Conservation (phyloP, 2,888 invertebrate genomes). For the Drosophila rellima region DNA sequence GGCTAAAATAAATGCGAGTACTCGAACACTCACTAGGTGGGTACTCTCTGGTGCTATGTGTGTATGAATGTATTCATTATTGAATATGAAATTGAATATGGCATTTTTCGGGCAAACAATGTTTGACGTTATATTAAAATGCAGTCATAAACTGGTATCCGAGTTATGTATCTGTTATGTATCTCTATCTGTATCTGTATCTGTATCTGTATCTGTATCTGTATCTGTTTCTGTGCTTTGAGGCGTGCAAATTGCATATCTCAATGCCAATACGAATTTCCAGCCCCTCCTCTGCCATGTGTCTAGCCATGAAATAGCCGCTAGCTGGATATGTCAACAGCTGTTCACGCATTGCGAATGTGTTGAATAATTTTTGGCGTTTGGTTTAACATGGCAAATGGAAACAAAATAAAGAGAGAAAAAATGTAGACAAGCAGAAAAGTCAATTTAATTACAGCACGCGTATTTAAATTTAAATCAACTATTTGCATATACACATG, state of each 20-base stretch:
- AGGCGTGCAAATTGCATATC: conserved; percentile 71
- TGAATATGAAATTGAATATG: conserved; percentile 65
- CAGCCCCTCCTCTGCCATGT: not conserved
- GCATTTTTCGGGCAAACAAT: conserved; percentile 54
- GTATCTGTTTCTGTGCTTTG: conserved; percentile 40
- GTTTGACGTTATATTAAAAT: conserved; percentile 78
- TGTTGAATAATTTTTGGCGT: conserved; percentile 67
- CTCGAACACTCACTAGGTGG: not conserved
- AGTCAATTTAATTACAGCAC: conserved; percentile 73
- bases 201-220: conserved; percentile 25
- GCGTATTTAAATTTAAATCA: conserved; percentile 68
- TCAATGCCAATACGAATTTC: conserved; percentile 42
- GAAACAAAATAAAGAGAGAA: conserved; percentile 14
- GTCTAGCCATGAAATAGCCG: conserved; percentile 62
- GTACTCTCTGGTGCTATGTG: conserved; percentile 22
- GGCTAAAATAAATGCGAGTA: conserved; percentile 35
- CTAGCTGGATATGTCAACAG: conserved; percentile 70
- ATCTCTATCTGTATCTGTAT: not conserved
- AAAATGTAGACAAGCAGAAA: conserved; percentile 38
- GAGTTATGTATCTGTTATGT: too few relatives aligned
- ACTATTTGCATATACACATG: too few relatives aligned
- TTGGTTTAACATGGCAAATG: conserved; percentile 20
- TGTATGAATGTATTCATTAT: conserved; percentile 56
- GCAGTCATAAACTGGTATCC: conserved; percentile 64
- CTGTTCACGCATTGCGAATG: conserved; percentile 51